Percentiles rank a stretch among this genome's conserved stretches.
Evolutionary conservation across 2,797 vertebrate genomes (phyloP).

Genomic region (Liparis tanakae): DNA sequence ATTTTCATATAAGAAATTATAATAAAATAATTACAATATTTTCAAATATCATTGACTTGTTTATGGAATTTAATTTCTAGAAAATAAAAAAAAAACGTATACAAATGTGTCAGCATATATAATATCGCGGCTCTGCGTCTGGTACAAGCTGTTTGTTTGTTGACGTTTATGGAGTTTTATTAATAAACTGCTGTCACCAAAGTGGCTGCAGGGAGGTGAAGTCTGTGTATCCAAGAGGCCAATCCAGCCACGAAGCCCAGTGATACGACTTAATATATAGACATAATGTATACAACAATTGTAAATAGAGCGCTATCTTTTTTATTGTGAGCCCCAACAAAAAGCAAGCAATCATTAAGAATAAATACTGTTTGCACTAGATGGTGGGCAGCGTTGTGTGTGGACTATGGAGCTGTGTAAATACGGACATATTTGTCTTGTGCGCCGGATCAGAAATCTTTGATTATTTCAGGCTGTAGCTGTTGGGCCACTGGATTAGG

Average conservation of each 20-base stretch:
- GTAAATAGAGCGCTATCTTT: conserved; percentile 46
- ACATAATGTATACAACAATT: conserved; percentile 38
- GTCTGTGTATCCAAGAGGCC: conserved; percentile 18
- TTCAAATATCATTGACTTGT: conserved; percentile 2
- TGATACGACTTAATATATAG: conserved; percentile 40
- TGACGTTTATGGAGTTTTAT: conserved; percentile 18
- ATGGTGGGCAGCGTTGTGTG: conserved; percentile 66
- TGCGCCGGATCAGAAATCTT: conserved; percentile 74
- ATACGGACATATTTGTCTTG: conserved; percentile 68
- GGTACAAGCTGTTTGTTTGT: conserved; percentile 8
- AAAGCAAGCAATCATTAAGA: conserved; percentile 60
- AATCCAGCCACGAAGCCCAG: conserved; percentile 26
- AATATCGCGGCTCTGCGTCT: neutral
- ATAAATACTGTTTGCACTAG: conserved; percentile 66
- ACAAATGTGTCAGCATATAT: neutral
- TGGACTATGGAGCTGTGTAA: conserved; percentile 66
- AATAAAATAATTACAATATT: neutral
- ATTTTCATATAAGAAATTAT: neutral
- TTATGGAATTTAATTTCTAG: neutral
- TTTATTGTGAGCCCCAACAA: conserved; percentile 50
- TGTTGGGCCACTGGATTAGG: conserved; percentile 51
- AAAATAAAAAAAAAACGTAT: conserved; percentile 3
- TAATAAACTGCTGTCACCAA: conserved; percentile 18
- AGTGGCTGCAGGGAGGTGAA: conserved; percentile 25
- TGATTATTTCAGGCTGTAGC: conserved; percentile 69